These are phyloP conservation scores for Celastrina argiolus DNA, from an alignment of 2,888 invertebrate species.

Conservation along the genomic window DNA sequence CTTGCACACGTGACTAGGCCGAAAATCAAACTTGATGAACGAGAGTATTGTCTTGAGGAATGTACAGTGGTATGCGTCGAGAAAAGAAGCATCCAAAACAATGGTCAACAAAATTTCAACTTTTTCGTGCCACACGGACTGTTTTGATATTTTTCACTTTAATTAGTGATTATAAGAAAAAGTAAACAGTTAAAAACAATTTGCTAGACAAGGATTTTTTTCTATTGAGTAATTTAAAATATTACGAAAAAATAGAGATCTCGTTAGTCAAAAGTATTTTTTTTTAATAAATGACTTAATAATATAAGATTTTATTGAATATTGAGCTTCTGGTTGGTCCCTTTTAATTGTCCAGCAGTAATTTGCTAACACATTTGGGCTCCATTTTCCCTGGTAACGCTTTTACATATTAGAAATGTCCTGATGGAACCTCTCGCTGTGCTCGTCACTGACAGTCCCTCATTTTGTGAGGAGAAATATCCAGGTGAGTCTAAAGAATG, in stretches of 20 bases:
- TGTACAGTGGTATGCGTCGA: too few species aligned
- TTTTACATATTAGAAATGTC: too few species aligned
- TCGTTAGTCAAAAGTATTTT: conserved; percentile 12
- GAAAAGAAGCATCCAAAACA: too few species aligned
- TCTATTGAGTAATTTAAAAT: too few species aligned
- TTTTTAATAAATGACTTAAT: conserved; percentile 21
- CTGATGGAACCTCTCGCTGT: conserved; percentile 46
- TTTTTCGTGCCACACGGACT: conserved; percentile 25
- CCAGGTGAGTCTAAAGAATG: too few species aligned
- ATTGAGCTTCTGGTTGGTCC: conserved; percentile 27
- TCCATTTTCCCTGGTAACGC: conserved; percentile 44
- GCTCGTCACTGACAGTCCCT: too few species aligned
- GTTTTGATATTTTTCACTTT: conserved; percentile 25
- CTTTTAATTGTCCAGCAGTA: conserved; percentile 41
- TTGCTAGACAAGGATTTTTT: too few species aligned
- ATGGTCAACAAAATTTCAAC: conserved; percentile 25
- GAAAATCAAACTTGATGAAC: too few species aligned
- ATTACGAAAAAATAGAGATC: conserved; percentile 21
- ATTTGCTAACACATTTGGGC: conserved; percentile 42
- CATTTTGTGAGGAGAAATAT: too few species aligned
- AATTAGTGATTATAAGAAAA: conserved; percentile 21
- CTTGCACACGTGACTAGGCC: too few species aligned
- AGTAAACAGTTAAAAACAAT: conserved; percentile 20
- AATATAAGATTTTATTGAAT: conserved; percentile 24
- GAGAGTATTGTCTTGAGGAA: too few species aligned